Conservation (phyloP, 1,140 invertebrate species). For the Trissolcus basalis region DNA sequence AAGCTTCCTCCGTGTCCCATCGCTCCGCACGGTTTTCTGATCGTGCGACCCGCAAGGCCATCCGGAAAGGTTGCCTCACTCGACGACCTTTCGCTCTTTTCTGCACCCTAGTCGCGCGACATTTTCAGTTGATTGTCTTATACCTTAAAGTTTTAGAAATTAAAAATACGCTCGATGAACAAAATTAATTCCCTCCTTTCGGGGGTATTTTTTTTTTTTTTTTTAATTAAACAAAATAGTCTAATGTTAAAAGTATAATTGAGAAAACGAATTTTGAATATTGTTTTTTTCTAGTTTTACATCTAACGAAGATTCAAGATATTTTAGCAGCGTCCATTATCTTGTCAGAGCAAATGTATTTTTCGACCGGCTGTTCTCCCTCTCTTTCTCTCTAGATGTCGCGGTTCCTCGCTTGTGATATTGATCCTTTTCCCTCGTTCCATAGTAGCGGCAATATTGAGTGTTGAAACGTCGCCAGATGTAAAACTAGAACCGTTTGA, state of each 20-base stretch:
- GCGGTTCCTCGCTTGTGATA: slow-evolving; percentile 67
- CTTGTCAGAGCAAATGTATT: not conserved
- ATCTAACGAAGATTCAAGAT: too few species aligned
- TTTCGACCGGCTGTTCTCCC: slow-evolving; percentile 5
- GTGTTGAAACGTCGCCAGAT: slow-evolving; percentile 48
- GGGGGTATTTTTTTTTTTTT: too few species aligned
- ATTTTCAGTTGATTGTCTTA: not conserved
- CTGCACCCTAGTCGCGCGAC: too few species aligned
- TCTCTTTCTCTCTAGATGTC: slow-evolving; percentile 6
- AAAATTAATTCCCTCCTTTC: too few species aligned
- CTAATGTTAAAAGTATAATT: too few species aligned
- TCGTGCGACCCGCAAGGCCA: slow-evolving; percentile 9
- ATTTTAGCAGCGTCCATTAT: not conserved
- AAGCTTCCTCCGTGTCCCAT: slow-evolving; percentile 17
- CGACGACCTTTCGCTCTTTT: too few species aligned
- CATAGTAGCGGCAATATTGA: slow-evolving; percentile 57
- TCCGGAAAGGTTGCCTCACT: not conserved
- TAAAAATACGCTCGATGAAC: too few species aligned
- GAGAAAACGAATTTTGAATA: too few species aligned
- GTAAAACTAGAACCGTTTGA: slow-evolving; percentile 4
- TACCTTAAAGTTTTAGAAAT: too few species aligned
- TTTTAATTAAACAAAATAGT: too few species aligned
- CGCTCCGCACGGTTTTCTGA: not conserved
- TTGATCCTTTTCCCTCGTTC: slow-evolving; percentile 68
- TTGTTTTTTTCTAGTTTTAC: too few species aligned